Base-by-base conservation (phyloP, 2,888 invertebrate genomes). In the Drosophila crucigera region DNA sequence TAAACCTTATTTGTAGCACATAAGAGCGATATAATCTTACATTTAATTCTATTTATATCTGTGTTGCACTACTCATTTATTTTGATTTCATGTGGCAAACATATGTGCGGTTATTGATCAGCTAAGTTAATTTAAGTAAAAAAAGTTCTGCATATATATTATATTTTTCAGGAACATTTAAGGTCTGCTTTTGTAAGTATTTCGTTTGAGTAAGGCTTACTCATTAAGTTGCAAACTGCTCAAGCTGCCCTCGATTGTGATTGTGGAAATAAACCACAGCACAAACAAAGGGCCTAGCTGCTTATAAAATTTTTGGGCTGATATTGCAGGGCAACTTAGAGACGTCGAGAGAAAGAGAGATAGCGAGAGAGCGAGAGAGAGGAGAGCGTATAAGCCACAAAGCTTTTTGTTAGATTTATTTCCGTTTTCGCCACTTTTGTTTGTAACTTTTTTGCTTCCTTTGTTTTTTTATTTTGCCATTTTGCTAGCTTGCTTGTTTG, bases 401-500 rank as follows among this genome's bases (percentile, higher is more conserved):
- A 89, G 83, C 78, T 84, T 80, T 89, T 82, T 89, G 90, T 89
- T 89, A 87, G 84, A 85, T 85, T 85, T 89, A 85, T 85, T 87
- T 85, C 78, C 83, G 75, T 61, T 89, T 87, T 80, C 73, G 83
- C 65, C 88, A 84, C 84, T 80, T 85, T 85, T 82, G 76, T 75
- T 81, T 80, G 80, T 75, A 80, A 82, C 73, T 79, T 86, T 72
- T 83, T 62, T 43, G 54, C 47, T 61, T 53, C 49, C 11, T 43
- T n/a, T 66, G 10, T 50, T 56, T 58, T 31, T 65, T 31, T 31
- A 31, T 31, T 53, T 60, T 65, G 52, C 52, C 54, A 73, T 60
- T 54, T 65, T 65, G 56, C 30, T 59, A 33, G 49, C 33, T 61
- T 61, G 53, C 52, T 67, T 76, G 33, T 19, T 49, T 58, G 37